Base-by-base conservation (phyloP, 1,140 invertebrate species). In the Procambarus virginalis region DNA sequence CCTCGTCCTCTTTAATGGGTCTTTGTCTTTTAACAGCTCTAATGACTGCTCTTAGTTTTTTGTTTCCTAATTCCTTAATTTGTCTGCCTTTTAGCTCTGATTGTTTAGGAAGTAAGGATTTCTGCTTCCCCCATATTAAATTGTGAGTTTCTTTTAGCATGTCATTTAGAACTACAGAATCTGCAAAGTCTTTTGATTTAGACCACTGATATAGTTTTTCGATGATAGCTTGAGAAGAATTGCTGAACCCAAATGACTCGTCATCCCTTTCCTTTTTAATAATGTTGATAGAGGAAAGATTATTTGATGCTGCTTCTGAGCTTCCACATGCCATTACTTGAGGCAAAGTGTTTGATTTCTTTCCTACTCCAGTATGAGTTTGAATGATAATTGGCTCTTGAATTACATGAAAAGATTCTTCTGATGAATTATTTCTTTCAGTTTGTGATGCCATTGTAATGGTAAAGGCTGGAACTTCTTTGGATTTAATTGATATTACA, bases 201-300 rank as follows among this genome's bases (percentile, higher is more conserved):
- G 86, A 81, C 86, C 86, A 88, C 22, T 79, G 60, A 70, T 88
- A 81, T 2, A 88, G 78, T 46, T 88, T 80, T 58, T 88, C 64
- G 2, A 88, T 78, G 2, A 88, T 60, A 20, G 45, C 78, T 55
- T 75, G 78, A 14, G 86, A 81, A 48, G 86, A 81, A 12, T n/a
- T n/a, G 22, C 49, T 48, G 14, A 34, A 22, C 17, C n/a, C n/a
- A 48, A 1, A 14, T 9, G 10, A 55, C 4, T 68, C n/a, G 17
- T 46, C 22, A 17, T 77, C 55, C 0, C 5, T 34, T 22, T 51
- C 8, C 6, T 80, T 68, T 20, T 49, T 46, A 51, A 20, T 22
- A 79, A 34, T 22, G 9, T 48, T 75, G 51, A 64, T 48, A 51
- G 14, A 6, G 17, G 51, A 17, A 22, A 70, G 9, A 22, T 75